These are phyloP conservation scores for Caenorhabditis elegans DNA, from an alignment of 1,140 invertebrate genomes.

Conservation along the genomic window WBcel235 BX284605.5:1999001-1999500, in stretches of 20 bases:
- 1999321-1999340: too few relatives aligned
- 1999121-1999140: slow-evolving; percentile 97
- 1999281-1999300: slow-evolving; percentile 52
- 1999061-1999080: slow-evolving; percentile 79
- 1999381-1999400: too few relatives aligned
- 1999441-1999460: slow-evolving; percentile 53
- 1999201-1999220: slow-evolving; percentile 67
- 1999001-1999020: slow-evolving; percentile 80
- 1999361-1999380: too few relatives aligned
- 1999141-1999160: slow-evolving; percentile 79
- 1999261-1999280: slow-evolving; percentile 54
- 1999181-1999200: slow-evolving; percentile 70
- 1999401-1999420: too few relatives aligned
- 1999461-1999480: slow-evolving; percentile 50
- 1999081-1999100: slow-evolving; percentile 83
- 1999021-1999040: slow-evolving; percentile 75
- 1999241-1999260: slow-evolving; percentile 57
- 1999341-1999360: too few relatives aligned
- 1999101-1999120: slow-evolving; percentile 78
- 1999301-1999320: slow-evolving; percentile 29
- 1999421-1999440: slow-evolving; percentile 59
- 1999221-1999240: slow-evolving; percentile 54
- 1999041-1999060: slow-evolving; percentile 94
- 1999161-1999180: slow-evolving; percentile 69
- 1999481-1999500: slow-evolving; percentile 45